phyloP scores from a whole-genome alignment of 64 coral and sea anemone species.

The Actinia equina region DNA sequence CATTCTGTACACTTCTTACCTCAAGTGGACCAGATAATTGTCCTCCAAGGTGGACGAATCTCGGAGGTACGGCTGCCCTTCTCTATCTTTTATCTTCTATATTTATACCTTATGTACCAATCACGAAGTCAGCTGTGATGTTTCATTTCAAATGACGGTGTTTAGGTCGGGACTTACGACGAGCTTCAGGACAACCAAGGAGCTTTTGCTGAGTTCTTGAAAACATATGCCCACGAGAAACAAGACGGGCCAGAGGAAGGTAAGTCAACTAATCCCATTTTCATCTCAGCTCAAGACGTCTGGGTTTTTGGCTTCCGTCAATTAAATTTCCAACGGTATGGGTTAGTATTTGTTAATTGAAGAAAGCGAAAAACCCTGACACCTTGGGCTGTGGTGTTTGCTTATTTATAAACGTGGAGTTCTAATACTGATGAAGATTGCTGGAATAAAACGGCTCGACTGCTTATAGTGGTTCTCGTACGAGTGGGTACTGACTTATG shows the following conservation, averaged over 20 bases:
- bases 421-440: no score
- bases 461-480: no score
- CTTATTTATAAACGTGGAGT: no score
- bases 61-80: slow-evolving; percentile 29
- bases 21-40: slow-evolving; percentile 63
- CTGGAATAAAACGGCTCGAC: no score
- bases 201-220: slow-evolving; percentile 59
- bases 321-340: no score
- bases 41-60: slow-evolving; percentile 55
- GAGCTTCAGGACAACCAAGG: slow-evolving; percentile 51
- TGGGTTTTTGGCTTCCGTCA: no score
- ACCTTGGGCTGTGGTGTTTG: no score
- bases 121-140: neutral
- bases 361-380: no score
- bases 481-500: no score
- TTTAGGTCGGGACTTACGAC: slow-evolving; percentile 34
- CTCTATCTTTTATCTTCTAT: no score
- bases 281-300: no score
- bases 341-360: no score
- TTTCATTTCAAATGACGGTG: neutral
- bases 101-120: neutral
- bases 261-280: neutral
- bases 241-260: neutral
- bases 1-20: slow-evolving; percentile 55
- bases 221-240: slow-evolving; percentile 46